A percentile compares a stretch with the other conserved stretches of the same genome.
phyloP scores from a whole-genome alignment of 2,797 vertebrate species.

The Oreochromis mossambicus region DNA sequence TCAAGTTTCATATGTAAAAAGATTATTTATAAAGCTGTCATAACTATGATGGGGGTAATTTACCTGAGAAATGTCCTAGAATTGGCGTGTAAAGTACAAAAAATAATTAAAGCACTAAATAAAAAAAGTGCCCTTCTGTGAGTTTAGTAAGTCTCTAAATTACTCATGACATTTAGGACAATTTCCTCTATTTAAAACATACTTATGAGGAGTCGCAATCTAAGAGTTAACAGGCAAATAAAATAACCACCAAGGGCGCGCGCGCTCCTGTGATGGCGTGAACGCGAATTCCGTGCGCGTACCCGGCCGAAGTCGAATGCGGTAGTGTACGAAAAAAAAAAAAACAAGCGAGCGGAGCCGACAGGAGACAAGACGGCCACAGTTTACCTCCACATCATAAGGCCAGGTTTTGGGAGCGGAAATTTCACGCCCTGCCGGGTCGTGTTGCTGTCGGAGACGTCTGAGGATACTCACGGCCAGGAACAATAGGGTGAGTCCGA shows the following conservation, averaged over 20 bases:
- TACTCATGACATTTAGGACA: not conserved
- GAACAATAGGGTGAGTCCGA: constrained; percentile 67
- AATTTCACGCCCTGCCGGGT: constrained; percentile 55
- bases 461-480: constrained; percentile 36
- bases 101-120: not conserved
- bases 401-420: constrained; percentile 43
- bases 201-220: not conserved
- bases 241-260: constrained; percentile 50
- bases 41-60: not conserved
- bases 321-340: constrained; percentile 65
- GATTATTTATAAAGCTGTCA: not conserved
- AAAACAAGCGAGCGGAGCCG: constrained; percentile 63
- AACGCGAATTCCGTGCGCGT: constrained; percentile 69
- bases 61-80: not conserved
- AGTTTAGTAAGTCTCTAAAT: not conserved
- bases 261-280: constrained; percentile 50
- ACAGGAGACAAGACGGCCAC: constrained; percentile 59
- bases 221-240: constrained; percentile 10
- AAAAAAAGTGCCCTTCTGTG: not conserved
- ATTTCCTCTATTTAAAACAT: not conserved
- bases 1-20: not conserved
- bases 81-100: not conserved
- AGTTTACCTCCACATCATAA: constrained; percentile 61
- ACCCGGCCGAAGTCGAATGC: constrained; percentile 70
- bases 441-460: constrained; percentile 32